Conservation (phyloP, 2,888 invertebrate genomes). For the Beris morrisii region DNA sequence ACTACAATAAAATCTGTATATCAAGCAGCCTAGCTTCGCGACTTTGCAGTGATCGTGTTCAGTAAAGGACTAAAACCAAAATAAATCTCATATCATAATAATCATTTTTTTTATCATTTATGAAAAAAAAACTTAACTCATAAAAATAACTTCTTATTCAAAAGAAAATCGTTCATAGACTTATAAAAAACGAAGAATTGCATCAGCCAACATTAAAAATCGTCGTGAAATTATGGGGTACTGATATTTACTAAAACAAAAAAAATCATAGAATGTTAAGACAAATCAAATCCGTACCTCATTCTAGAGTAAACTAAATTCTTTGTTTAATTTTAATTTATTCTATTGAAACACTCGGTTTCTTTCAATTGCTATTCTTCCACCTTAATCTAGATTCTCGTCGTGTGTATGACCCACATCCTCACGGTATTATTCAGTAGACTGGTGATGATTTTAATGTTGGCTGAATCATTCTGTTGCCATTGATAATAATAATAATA, state of each 20-base stretch:
- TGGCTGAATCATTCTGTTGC: slow-evolving; percentile 36
- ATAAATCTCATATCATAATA: slow-evolving; percentile 24
- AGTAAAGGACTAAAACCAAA: slow-evolving; percentile 6
- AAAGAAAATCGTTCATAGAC: slow-evolving; percentile 2
- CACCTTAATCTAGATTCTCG: too few species aligned
- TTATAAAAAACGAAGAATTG: not conserved
- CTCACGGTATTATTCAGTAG: not conserved
- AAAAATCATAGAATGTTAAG: too few species aligned
- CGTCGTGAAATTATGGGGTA: slow-evolving; percentile 3
- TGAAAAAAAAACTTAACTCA: too few species aligned
- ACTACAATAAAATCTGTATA: slow-evolving; percentile 1
- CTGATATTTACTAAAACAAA: too few species aligned
- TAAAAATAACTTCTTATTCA: not conserved
- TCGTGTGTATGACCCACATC: too few species aligned
- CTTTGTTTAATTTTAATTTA: too few species aligned
- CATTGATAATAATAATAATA: slow-evolving; percentile 31
- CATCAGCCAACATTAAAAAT: slow-evolving; percentile 16
- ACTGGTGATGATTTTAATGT: slow-evolving; percentile 28
- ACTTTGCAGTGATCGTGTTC: slow-evolving; percentile 40
- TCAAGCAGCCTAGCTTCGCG: slow-evolving; percentile 35
- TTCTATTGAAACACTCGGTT: too few species aligned
- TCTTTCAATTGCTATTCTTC: too few species aligned
- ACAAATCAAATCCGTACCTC: too few species aligned
- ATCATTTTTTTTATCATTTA: slow-evolving; percentile 3
- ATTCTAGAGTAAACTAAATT: too few species aligned